Evolutionary conservation across 2,888 invertebrate species (phyloP), one percentile per base, ranked within the genome.

Genomic region (Drosophila differens): DNA sequence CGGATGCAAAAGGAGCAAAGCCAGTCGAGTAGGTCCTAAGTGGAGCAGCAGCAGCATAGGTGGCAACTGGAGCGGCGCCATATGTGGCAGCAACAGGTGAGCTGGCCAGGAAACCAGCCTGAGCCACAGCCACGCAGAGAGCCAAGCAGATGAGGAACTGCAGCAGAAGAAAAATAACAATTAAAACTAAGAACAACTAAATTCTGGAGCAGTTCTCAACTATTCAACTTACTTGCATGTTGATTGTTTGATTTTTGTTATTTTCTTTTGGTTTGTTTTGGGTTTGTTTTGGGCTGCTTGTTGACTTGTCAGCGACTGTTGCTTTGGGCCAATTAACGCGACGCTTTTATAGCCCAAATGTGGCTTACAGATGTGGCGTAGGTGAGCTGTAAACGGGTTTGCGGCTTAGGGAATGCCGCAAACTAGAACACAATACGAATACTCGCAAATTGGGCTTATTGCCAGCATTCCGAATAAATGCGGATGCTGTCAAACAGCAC

Each of bases 101-200:
- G 3, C 47, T 28, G 14, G 83, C 76, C 52, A 79, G 59, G 70
- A 62, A 82, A 3, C 83, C 79, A 37, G 83, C 79, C 67, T 80
- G 79, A 37, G 83, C 79, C 49, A 71, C 71, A 66, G 80, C 80
- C 55, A 80, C 70, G 41, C 67, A 80, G 65, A 80, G 80, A 75
- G 83, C 62, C 55, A 80, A 80, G 68, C 71, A 83, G 49, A 80
- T 82, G 47, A 79, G 69, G 69, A 74, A 78, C 79, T 79, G 53
- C 1, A n/a, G 2, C 22, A 44, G 30, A 22, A 9, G 12, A 19
- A 67, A 22, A 25, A 14, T 14, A 25, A 19, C 1, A 25, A 54
- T 14, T 39, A 22, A 25, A 32, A 30, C n/a, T 30, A 35, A 44
- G 5, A 25, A 2, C 2, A 3, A 19, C 0, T 47, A 1, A 12